Evolutionary conservation across 2,113 vertebrate genomes (phyloP).

Genomic region (Cavia aperea): DNA sequence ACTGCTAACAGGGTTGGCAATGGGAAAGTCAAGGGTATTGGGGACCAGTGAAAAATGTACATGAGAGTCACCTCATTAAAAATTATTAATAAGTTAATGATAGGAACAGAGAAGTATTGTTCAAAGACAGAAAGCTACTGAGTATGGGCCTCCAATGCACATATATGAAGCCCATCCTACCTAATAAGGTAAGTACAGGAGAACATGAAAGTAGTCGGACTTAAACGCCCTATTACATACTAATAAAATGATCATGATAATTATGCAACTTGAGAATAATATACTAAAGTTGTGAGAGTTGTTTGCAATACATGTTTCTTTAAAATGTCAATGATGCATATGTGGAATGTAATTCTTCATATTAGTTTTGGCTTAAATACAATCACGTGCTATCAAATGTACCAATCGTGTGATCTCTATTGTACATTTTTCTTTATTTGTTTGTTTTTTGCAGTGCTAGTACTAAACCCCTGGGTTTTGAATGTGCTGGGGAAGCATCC

Average conservation of each 20-base stretch:
- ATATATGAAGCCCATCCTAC: not conserved
- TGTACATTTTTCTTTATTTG: not conserved
- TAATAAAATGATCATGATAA: not conserved
- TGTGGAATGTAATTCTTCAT: not conserved
- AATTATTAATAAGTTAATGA: not conserved
- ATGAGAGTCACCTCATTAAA: not conserved
- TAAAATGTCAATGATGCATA: not conserved
- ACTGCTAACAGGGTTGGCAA: not conserved
- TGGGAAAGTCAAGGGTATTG: not conserved
- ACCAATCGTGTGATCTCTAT: not conserved
- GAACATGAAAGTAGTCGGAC: not conserved
- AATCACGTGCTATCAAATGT: not conserved
- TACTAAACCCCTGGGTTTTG: not conserved
- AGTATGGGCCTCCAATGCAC: accelerated
- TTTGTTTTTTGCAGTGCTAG: not conserved
- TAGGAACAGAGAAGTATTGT: not conserved
- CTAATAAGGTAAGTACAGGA: not conserved
- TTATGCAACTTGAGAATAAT: conserved; percentile 17
- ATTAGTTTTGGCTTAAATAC: not conserved
- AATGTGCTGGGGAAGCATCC: not conserved
- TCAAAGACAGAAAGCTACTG: not conserved
- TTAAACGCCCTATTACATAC: not conserved
- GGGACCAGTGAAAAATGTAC: not conserved
- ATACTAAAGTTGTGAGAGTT: not conserved
- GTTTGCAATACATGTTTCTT: not conserved